Conservation (phyloP, 2,113 vertebrate genomes). For the Rhipidura dahli region DNA sequence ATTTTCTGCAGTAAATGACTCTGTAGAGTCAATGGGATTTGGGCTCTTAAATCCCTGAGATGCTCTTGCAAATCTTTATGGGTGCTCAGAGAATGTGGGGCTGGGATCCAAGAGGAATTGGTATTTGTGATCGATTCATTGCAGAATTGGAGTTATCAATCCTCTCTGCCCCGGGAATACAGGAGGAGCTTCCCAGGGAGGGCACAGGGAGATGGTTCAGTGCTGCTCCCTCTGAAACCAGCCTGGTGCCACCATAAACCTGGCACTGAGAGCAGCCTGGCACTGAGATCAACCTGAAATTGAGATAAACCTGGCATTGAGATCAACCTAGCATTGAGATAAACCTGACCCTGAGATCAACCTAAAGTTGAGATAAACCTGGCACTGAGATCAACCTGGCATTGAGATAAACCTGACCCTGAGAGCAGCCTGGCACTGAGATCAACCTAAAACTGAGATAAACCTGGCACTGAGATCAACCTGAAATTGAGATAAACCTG, state of each 20-base stretch:
- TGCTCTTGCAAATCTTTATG: not conserved
- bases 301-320: not conserved
- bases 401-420: not conserved
- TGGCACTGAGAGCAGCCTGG: not conserved
- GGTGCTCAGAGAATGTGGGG: not conserved
- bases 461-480: fast-evolving
- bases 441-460: fast-evolving
- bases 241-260: not conserved
- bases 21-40: not conserved
- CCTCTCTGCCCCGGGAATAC: not conserved
- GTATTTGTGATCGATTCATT: not conserved
- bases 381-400: fast-evolving
- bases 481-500: not conserved
- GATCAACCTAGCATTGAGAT: fast-evolving
- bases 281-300: too few species aligned
- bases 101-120: not conserved
- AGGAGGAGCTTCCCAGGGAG: not conserved
- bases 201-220: not conserved
- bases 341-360: fast-evolving
- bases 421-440: fast-evolving
- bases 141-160: not conserved
- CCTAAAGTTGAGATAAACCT: fast-evolving
- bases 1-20: not conserved
- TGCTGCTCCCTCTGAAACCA: not conserved
- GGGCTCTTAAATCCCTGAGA: not conserved